phyloP scores from a whole-genome alignment of 2,888 invertebrate genomes.

The Agrypnus murinus region DNA sequence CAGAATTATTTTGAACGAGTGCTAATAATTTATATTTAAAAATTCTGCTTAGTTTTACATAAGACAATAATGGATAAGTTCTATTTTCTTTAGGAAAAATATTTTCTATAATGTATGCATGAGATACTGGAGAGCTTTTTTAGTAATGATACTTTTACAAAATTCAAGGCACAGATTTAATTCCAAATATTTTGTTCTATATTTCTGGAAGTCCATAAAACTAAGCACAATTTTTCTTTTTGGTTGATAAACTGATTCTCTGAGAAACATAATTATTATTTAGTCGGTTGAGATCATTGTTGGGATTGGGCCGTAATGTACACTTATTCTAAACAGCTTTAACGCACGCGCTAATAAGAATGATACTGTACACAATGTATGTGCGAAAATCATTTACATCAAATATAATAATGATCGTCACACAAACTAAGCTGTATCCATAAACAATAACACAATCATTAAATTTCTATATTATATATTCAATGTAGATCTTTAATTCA shows the following conservation, averaged over 20 bases:
- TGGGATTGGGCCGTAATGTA: slow-evolving; percentile 50
- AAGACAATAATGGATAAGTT: slow-evolving; percentile 3
- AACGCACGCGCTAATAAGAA: slow-evolving; percentile 39
- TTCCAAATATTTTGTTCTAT: slow-evolving; percentile 37
- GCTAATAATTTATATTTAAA: slow-evolving; percentile 38
- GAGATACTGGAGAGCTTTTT: not conserved
- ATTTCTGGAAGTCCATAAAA: slow-evolving; percentile 30
- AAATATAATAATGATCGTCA: slow-evolving; percentile 33
- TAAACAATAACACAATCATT: slow-evolving; percentile 11
- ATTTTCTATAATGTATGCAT: slow-evolving; percentile 19
- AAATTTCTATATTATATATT: slow-evolving; percentile 34
- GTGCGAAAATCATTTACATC: slow-evolving; percentile 36
- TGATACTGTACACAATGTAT: slow-evolving; percentile 46
- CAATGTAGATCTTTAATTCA: not conserved
- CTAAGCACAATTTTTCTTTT: slow-evolving; percentile 48
- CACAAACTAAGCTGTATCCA: slow-evolving; percentile 24
- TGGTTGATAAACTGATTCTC: slow-evolving; percentile 28
- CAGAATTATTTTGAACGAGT: slow-evolving; percentile 43
- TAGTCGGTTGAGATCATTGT: slow-evolving; percentile 48
- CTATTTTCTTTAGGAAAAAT: slow-evolving; percentile 18
- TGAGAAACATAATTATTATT: slow-evolving; percentile 33
- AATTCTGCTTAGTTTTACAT: slow-evolving; percentile 54
- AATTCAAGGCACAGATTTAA: slow-evolving; percentile 67
- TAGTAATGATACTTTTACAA: slow-evolving; percentile 51
- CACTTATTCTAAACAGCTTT: slow-evolving; percentile 46